Evolutionary conservation across 2,113 vertebrate genomes (phyloP).

Genomic region (Todiramphus saurophagus): DNA sequence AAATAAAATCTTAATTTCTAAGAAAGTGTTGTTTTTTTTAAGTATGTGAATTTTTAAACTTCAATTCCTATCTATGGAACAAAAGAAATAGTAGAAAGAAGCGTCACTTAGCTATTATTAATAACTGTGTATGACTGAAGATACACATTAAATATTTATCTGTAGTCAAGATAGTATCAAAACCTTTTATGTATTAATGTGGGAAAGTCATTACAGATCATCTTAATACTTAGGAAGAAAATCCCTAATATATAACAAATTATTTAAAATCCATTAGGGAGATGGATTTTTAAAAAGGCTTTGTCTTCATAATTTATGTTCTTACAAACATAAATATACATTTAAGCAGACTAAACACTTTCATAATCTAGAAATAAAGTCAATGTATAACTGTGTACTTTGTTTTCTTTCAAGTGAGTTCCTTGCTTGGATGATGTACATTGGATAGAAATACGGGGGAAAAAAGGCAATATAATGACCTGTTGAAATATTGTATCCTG

Average conservation of each 20-base stretch:
- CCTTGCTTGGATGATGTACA: background rate
- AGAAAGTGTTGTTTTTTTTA: background rate
- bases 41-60: background rate
- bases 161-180: background rate
- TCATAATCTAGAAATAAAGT: background rate
- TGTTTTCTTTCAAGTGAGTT: background rate
- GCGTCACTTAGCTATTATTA: background rate
- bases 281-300: background rate
- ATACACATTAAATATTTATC: background rate
- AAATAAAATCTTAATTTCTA: background rate
- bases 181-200: background rate
- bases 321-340: background rate
- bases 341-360: background rate
- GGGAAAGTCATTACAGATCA: background rate
- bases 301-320: background rate
- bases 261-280: no score
- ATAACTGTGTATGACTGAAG: background rate
- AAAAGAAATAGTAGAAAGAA: background rate
- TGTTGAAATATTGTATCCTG: background rate
- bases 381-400: background rate
- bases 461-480: background rate
- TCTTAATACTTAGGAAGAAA: background rate
- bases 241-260: background rate
- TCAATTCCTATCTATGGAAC: background rate
- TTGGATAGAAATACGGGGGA: background rate